Evolutionary conservation across 2,888 invertebrate genomes (phyloP).

Genomic region (Amblyteles armatorius): DNA sequence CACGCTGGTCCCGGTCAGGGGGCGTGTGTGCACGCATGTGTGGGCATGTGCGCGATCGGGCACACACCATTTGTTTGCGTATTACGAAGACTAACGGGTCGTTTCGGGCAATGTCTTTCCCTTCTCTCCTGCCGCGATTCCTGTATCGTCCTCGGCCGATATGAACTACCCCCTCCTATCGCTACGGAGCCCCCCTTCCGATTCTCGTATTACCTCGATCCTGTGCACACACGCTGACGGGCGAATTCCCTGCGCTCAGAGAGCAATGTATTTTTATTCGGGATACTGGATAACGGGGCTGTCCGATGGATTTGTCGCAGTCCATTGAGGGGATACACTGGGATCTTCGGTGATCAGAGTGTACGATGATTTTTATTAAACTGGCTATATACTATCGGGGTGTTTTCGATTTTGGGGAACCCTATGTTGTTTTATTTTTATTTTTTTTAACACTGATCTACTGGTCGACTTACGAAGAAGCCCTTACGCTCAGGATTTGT

Average conservation of each 20-base stretch:
- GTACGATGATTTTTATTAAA: not conserved
- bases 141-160: not conserved
- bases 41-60: not conserved
- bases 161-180: constrained; percentile 12
- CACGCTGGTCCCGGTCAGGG: not conserved
- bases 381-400: not conserved
- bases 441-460: not conserved
- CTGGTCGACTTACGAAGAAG: too few relatives aligned
- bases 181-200: not conserved
- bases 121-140: constrained; percentile 17
- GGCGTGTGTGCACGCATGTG: too few relatives aligned
- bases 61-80: not conserved
- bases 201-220: constrained; percentile 16
- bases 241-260: not conserved
- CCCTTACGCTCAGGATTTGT: too few relatives aligned
- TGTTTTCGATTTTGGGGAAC: not conserved
- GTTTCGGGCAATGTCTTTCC: constrained; percentile 32
- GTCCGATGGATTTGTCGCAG: constrained; percentile 11
- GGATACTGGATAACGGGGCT: not conserved
- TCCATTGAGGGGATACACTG: not conserved
- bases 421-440: not conserved
- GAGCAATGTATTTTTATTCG: constrained; percentile 7
- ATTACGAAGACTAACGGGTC: not conserved
- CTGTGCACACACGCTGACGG: not conserved
- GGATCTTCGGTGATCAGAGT: constrained; percentile 5